Evolutionary conservation across 1,140 invertebrate species (phyloP).

Genomic region (Heterodera carotae): DNA sequence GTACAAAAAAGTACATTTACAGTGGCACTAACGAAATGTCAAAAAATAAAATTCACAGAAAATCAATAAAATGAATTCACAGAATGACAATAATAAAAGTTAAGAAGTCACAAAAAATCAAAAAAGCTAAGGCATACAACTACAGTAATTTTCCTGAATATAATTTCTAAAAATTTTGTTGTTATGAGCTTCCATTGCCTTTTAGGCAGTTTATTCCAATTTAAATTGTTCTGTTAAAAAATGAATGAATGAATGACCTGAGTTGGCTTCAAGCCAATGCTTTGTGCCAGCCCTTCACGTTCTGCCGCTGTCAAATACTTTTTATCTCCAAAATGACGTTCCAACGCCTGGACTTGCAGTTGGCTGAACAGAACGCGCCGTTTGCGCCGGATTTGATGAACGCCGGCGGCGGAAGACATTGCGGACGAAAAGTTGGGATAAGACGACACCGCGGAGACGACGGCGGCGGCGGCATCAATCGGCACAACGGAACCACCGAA

Average conservation of each 20-base stretch:
- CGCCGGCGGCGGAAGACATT: background rate
- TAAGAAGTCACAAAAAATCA: no score
- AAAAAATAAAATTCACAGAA: no score
- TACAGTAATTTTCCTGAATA: no score
- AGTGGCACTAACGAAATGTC: no score
- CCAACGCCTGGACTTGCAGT: conserved; percentile 90
- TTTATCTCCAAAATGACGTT: conserved; percentile 88
- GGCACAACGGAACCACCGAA: background rate
- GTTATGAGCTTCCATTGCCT: no score
- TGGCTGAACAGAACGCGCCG: conserved; percentile 94
- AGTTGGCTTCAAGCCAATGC: conserved; percentile 88
- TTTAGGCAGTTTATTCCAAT: no score
- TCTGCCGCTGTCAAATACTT: conserved; percentile 91
- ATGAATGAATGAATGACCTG: conserved; percentile 71
- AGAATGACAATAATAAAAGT: no score
- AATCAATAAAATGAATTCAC: no score
- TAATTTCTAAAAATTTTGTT: no score
- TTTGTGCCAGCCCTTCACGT: conserved; percentile 86
- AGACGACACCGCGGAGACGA: conserved; percentile 1
- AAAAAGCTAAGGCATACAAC: no score
- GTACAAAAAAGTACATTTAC: no score
- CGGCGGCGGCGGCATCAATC: conserved; percentile 12
- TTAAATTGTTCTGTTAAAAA: conserved; percentile 1
- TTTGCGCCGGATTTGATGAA: conserved; percentile 72
- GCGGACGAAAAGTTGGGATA: background rate